Base-by-base conservation (phyloP, 2,888 invertebrate genomes). In the Xestia ashworthii region DNA sequence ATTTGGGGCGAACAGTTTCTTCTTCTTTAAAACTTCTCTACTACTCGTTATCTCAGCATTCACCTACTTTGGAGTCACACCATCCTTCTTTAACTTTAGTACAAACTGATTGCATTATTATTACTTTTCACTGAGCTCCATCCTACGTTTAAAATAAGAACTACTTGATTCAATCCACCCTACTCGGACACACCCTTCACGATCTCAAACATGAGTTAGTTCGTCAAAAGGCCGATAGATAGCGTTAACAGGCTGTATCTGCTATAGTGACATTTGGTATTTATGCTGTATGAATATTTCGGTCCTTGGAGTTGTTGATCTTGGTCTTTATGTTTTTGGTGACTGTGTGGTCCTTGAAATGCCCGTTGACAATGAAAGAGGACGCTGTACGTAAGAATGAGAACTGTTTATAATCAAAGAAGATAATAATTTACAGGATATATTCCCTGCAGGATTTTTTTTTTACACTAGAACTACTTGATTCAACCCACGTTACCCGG, bases 161-260 rank as follows among this genome's bases (percentile, higher is more conserved):
- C 68, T 64, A 16, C 38, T 19, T 19, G 0, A 14, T 25, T 9
- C 5, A 53, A 25, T 32, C 3, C 5, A 58, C 22, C 41, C n/a
- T 9, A 22, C 12, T 5, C 11, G 3, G 2, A 46, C 3, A 41
- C 70, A 68, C 67, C 67, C 25, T 55, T 12, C 38, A 0, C 11
- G 3, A 44, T 6, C 14, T 64, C 4, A 50, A 58, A 60, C 3
- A 12, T 8, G 8, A 67, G 16, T n/a, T 22, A 22, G 6, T 53
- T 77, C 41, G 5, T 0, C 3, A 44, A 44, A 25, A 53, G 32
- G 1, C 53, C n/a, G 1, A 11, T 73, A 81, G 81, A 75, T 76
- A 84, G 72, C 84, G n/a, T 11, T 38, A 2, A 46, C 0, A 22
- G 19, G 22, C 0, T 25, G 53, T 71, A 71, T 68, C 81, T 78